phyloP scores from a whole-genome alignment of 2,113 vertebrate species.

The Nycticryphes semicollaris region DNA sequence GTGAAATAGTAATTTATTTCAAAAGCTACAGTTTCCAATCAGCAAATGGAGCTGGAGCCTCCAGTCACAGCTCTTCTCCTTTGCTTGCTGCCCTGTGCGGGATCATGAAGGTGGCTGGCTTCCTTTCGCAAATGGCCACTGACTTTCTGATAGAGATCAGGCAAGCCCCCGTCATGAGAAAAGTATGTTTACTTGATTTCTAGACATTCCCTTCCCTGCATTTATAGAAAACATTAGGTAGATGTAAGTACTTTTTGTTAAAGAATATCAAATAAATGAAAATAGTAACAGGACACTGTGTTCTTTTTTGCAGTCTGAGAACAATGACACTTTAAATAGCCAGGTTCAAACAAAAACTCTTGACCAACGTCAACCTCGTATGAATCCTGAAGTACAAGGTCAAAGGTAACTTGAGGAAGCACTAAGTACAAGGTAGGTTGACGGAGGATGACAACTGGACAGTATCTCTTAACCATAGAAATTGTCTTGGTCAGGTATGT shows the following conservation, averaged over 20 bases:
- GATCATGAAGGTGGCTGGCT: not conserved
- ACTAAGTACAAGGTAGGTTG: not conserved
- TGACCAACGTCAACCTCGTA: not conserved
- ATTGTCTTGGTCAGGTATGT: not conserved
- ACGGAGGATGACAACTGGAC: not conserved
- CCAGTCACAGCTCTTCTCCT: not conserved
- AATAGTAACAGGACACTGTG: not conserved
- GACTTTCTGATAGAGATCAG: not conserved
- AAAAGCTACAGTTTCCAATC: not conserved
- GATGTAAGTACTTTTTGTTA: not conserved
- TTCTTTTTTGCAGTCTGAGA: not conserved
- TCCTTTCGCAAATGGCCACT: not conserved
- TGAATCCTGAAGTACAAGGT: not conserved
- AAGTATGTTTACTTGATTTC: not conserved
- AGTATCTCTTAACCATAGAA: not conserved
- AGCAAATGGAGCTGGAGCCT: not conserved
- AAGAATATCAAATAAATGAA: not conserved
- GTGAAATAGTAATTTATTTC: conserved; percentile 18
- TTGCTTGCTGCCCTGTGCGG: not conserved
- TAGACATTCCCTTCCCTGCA: not conserved
- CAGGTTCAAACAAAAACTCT: not conserved
- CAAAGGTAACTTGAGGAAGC: not conserved
- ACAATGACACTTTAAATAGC: not conserved
- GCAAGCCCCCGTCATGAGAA: not conserved
- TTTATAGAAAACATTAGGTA: not conserved